Evolutionary conservation across 1,140 invertebrate genomes (phyloP).

Genomic region (Apocrypta bakeri): DNA sequence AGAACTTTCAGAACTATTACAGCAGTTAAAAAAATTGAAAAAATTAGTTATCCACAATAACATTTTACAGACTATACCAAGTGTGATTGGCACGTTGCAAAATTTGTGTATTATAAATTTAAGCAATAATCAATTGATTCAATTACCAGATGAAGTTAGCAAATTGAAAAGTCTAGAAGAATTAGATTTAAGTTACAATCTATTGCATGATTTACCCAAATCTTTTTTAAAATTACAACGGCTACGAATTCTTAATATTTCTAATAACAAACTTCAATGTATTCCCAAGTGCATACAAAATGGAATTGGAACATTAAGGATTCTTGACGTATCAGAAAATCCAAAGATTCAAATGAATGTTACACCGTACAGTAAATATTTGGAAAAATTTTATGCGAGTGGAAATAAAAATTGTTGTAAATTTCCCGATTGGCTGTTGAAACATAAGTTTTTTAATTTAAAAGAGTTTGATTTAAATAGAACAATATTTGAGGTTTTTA

Average conservation of each 20-base stretch:
- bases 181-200: constrained; percentile 35
- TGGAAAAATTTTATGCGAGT: constrained; percentile 46
- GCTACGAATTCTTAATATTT: constrained; percentile 37
- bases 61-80: not conserved
- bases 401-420: constrained; percentile 27
- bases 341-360: constrained; percentile 13
- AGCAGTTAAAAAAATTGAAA: not conserved
- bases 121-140: constrained; percentile 28
- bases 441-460: constrained; percentile 36
- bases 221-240: constrained; percentile 25
- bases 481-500: constrained; percentile 36
- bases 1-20: not conserved
- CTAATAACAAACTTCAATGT: constrained; percentile 20
- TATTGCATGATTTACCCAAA: constrained; percentile 27
- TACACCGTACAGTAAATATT: constrained; percentile 37
- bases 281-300: constrained; percentile 32
- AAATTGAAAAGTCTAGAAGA: constrained; percentile 37
- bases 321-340: constrained; percentile 47
- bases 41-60: constrained; percentile 19
- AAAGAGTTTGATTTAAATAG: constrained; percentile 33
- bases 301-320: constrained; percentile 32
- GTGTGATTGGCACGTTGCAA: not conserved
- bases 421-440: constrained; percentile 46
- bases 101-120: constrained; percentile 41
- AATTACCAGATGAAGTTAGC: constrained; percentile 37